Evolutionary conservation across 2,888 invertebrate genomes (phyloP).

Genomic region (Agrenia bidenticulata): DNA sequence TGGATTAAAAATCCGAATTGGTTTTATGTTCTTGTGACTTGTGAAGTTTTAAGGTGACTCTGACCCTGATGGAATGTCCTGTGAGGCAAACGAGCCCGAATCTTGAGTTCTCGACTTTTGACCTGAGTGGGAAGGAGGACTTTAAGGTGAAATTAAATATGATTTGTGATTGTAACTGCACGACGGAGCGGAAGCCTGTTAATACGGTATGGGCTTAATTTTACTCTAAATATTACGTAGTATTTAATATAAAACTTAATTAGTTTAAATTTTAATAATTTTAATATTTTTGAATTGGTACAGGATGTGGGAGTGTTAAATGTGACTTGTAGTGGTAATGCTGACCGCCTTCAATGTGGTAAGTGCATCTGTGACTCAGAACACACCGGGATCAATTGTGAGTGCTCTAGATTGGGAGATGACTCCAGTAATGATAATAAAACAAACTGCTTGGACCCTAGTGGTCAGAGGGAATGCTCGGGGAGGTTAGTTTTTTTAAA

Average conservation of each 20-base stretch:
- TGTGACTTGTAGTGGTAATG: slow-evolving; percentile 18
- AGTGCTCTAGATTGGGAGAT: slow-evolving; percentile 21
- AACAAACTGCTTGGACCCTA: slow-evolving; percentile 12
- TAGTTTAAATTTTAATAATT: too few relatives aligned
- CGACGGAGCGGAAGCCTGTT: background rate
- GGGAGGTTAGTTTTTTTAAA: slow-evolving; percentile 23
- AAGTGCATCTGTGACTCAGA: slow-evolving; percentile 28
- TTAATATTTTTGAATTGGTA: too few relatives aligned
- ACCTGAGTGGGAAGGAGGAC: slow-evolving; percentile 18
- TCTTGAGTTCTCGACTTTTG: slow-evolving; percentile 23
- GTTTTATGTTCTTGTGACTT: background rate
- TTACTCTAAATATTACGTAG: too few relatives aligned
- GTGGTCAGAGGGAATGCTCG: slow-evolving; percentile 7
- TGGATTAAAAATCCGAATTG: background rate
- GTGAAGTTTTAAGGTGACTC: slow-evolving; percentile 22
- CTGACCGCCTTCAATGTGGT: slow-evolving; percentile 35
- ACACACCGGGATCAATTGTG: slow-evolving; percentile 31
- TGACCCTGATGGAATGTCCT: slow-evolving; percentile 31
- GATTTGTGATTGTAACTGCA: slow-evolving; percentile 29
- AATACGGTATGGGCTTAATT: too few relatives aligned
- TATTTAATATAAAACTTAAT: too few relatives aligned
- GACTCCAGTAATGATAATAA: slow-evolving; percentile 13
- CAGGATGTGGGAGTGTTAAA: slow-evolving; percentile 18
- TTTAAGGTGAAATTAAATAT: slow-evolving; percentile 20
- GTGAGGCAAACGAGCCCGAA: background rate